A percentile compares a stretch with the other conserved stretches of the same genome.
These are phyloP conservation scores for Anseranas semipalmata DNA, from an alignment of 2,113 vertebrate species.

Conservation along the genomic window DNA sequence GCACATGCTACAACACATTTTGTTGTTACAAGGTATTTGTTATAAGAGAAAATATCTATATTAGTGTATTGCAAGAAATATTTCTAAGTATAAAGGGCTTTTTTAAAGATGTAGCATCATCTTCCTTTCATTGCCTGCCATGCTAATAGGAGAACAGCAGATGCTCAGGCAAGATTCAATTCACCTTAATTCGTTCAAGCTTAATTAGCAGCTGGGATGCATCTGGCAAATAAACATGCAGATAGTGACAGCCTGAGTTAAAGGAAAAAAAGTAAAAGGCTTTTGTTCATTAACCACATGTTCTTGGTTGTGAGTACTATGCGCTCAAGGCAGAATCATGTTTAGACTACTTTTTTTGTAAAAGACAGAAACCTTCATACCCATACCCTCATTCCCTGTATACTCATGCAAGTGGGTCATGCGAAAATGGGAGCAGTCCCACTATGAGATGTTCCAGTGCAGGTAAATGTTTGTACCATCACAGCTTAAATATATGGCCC, in stretches of 20 bases:
- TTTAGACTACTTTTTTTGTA: background rate
- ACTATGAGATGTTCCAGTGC: background rate
- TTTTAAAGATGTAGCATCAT: conserved; percentile 56
- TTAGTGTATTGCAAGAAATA: background rate
- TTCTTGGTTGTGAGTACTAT: conserved; percentile 24
- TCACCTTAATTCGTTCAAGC: conserved; percentile 80
- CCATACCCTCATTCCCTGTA: background rate
- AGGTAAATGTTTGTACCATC: conserved; percentile 23
- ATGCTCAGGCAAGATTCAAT: conserved; percentile 78
- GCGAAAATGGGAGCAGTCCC: background rate
- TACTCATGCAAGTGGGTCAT: background rate
- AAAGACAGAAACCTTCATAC: background rate
- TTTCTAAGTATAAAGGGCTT: conserved; percentile 46
- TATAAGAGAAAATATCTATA: background rate
- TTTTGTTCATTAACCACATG: conserved; percentile 72
- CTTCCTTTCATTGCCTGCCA: conserved; percentile 58
- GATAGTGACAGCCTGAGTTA: conserved; percentile 66
- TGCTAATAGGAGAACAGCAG: conserved; percentile 65
- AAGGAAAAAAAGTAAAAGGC: conserved; percentile 49
- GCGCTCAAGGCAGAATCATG: conserved; percentile 39
- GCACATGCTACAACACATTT: background rate
- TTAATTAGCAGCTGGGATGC: conserved; percentile 80
- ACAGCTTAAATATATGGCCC: conserved; percentile 34
- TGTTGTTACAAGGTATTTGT: background rate
- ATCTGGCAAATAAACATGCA: conserved; percentile 75